Base-by-base conservation (phyloP, 2,888 invertebrate species). In the Boloria euphrosyne region DNA sequence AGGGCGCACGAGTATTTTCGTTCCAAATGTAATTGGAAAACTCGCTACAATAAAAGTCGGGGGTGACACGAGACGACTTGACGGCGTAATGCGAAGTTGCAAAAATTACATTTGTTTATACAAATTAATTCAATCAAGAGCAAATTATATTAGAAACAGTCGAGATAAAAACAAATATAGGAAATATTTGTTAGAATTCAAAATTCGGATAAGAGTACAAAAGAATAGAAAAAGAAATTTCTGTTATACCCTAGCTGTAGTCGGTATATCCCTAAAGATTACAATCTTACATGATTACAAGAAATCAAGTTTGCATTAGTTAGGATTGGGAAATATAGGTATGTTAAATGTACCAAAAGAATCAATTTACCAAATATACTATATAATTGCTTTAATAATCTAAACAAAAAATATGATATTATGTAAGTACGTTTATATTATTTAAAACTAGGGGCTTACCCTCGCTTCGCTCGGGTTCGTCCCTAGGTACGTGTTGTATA, bases 11-110 rank as follows among this genome's bases (percentile, higher is more conserved):
- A 71, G 70, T 71, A 84, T 83, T 82, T 80, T 80, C 82, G 79
- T 83, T 80, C 79, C 79, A 80, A 75, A 78, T 81, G 83, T 85
- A 87, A 87, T 86, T 87, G 85, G 82, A 85, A 86, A 84, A 81
- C 82, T 82, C 78, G 82, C 79, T 80, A 83, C 82, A 85, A 83
- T 85, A 84, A 84, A 83, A 81, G 79, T 75, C 79, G 76, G 79
- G 77, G 81, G 73, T 79, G 80, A 80, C 82, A 82, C 83, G 76
- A 75, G 76, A 76, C 78, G 78, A 76, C 78, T 80, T 76, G 78
- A 75, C 76, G 78, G 75, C 75, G 74, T 76, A 68, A 77, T 63
- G 62, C 60, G 43, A 27, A 31, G 51, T 58, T 52, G 58, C 58
- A 52, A 46, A 44, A 63, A 44, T 55, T 52, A 50, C 51, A 17